Percentiles rank a stretch among this genome's conserved stretches.
Evolutionary conservation across 2,888 invertebrate species (phyloP).

Genomic region (Griposia aprilina): DNA sequence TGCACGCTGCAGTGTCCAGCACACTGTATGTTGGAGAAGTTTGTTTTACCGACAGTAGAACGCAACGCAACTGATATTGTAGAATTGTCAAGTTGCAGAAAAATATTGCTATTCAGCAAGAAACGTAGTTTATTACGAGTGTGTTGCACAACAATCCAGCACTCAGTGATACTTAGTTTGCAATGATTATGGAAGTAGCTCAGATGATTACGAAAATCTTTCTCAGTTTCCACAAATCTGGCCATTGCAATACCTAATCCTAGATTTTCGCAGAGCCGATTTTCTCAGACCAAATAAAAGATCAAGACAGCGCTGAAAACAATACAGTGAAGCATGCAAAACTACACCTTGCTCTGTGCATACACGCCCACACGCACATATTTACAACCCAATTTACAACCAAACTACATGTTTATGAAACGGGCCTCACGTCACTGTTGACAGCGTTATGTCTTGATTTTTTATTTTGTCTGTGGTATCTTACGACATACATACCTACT

Average conservation of each 20-base stretch:
- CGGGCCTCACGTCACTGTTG: no score
- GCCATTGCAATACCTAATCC: background rate
- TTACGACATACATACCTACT: background rate
- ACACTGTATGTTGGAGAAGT: background rate
- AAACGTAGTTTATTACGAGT: background rate
- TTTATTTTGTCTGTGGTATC: background rate
- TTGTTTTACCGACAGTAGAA: background rate
- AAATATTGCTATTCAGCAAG: conserved; percentile 1
- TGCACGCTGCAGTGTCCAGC: background rate
- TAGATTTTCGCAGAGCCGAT: background rate
- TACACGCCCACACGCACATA: no score
- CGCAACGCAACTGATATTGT: background rate
- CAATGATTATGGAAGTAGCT: background rate
- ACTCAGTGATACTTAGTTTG: background rate
- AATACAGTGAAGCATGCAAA: no score
- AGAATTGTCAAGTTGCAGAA: background rate
- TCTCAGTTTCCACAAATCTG: background rate
- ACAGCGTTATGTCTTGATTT: no score
- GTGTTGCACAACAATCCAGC: background rate
- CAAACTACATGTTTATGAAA: no score
- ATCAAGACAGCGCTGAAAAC: no score
- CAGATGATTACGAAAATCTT: background rate
- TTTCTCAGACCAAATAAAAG: no score
- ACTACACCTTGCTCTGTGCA: no score
- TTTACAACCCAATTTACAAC: no score